Evolutionary conservation across 2,797 vertebrate species (phyloP).

Genomic region (Chaenodraco wilsoni): DNA sequence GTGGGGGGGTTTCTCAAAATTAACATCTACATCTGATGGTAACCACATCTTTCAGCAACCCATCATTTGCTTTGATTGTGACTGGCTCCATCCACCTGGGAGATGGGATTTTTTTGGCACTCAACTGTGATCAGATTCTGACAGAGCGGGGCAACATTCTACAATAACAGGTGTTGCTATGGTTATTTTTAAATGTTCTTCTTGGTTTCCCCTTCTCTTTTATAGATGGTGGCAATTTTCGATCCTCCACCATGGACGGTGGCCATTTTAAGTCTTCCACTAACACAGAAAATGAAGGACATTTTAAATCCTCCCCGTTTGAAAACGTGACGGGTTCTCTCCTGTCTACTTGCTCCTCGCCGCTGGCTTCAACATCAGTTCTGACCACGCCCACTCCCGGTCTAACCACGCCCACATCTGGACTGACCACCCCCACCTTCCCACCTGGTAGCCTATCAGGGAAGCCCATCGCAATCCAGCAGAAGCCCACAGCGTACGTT

Average conservation of each 20-base stretch:
- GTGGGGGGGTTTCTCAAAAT: conserved; percentile 38
- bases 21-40: conserved; percentile 43
- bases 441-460: conserved; percentile 88
- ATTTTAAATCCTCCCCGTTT: conserved; percentile 79
- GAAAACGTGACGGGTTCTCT: conserved; percentile 85
- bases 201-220: conserved; percentile 10
- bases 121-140: conserved; percentile 36
- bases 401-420: conserved; percentile 82
- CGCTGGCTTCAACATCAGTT: conserved; percentile 93
- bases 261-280: conserved; percentile 84
- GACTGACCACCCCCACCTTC: conserved; percentile 89
- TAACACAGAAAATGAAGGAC: conserved; percentile 63
- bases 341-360: conserved; percentile 79
- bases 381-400: conserved; percentile 86
- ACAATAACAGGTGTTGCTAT: conserved; percentile 38
- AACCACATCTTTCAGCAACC: conserved; percentile 47
- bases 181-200: conserved; percentile 19
- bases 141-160: conserved; percentile 18
- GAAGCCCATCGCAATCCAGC: conserved; percentile 89
- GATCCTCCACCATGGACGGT: conserved; percentile 83
- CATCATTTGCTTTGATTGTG: conserved; percentile 62
- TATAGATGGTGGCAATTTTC: conserved; percentile 67
- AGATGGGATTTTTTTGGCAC: conserved; percentile 32
- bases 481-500: conserved; percentile 94
- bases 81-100: conserved; percentile 57